phyloP scores from a whole-genome alignment of 2,113 vertebrate species.

The Paradisaea rubra region DNA sequence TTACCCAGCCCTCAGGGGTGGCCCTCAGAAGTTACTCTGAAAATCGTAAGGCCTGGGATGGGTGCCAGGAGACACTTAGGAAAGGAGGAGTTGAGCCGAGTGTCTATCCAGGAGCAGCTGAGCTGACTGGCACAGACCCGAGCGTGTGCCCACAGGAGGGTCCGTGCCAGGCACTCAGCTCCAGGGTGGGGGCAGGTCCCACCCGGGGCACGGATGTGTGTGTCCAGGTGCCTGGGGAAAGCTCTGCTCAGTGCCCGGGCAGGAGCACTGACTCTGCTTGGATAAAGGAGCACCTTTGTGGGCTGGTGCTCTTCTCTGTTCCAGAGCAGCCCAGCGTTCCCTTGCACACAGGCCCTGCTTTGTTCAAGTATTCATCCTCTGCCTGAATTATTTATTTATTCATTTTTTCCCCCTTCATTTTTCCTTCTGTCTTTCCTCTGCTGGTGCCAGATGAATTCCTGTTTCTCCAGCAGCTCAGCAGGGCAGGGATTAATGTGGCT shows the following conservation, averaged over 20 bases:
- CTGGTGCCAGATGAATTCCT: constrained; percentile 64
- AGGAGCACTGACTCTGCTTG: not conserved
- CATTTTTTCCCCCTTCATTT: constrained; percentile 46
- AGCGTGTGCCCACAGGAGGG: not conserved
- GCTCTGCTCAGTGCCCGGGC: not conserved
- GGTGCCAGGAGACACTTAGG: not conserved
- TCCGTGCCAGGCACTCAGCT: fast-evolving
- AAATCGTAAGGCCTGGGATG: not conserved
- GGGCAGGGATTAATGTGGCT: constrained; percentile 58
- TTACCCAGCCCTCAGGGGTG: not conserved
- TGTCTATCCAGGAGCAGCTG: fast-evolving
- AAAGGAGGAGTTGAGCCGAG: not conserved
- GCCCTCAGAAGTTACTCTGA: not conserved
- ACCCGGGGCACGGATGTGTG: not conserved
- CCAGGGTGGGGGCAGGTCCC: not conserved
- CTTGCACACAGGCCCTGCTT: not conserved
- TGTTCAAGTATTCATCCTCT: constrained; percentile 39
- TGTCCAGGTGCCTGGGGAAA: not conserved
- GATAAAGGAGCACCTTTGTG: not conserved
- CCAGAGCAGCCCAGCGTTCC: not conserved
- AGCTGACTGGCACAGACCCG: not conserved
- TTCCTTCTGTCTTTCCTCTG: constrained; percentile 57
- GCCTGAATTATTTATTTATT: constrained; percentile 65
- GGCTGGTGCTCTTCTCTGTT: not conserved
- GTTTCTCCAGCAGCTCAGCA: constrained; percentile 59